Conservation (phyloP, 1,140 invertebrate species). For the Berghia stephanieae region DNA sequence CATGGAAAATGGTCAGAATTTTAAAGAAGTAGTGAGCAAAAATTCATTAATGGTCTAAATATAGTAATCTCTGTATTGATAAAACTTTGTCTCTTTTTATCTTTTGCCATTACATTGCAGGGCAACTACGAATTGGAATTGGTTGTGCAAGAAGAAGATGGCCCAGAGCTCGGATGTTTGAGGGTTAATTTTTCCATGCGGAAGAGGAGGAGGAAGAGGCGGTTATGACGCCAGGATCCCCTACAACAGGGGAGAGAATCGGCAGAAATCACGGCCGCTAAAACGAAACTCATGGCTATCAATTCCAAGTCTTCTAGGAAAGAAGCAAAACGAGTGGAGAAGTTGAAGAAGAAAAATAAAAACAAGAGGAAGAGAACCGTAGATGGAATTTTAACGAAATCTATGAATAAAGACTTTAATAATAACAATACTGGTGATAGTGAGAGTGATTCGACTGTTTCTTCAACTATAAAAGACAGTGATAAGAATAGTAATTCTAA, state of each 20-base stretch:
- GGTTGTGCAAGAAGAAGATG: conserved; percentile 32
- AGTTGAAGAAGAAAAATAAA: neutral
- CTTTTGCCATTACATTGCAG: conserved; percentile 25
- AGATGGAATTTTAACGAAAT: neutral
- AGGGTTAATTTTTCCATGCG: conserved; percentile 42
- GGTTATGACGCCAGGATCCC: neutral
- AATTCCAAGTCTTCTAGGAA: neutral
- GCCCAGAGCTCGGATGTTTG: conserved; percentile 38
- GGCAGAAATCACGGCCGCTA: neutral
- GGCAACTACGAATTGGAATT: conserved; percentile 40
- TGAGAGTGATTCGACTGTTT: too few relatives aligned
- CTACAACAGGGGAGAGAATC: neutral
- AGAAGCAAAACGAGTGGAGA: neutral
- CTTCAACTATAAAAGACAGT: too few relatives aligned
- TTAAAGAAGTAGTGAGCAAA: neutral
- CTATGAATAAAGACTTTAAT: neutral
- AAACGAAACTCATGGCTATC: neutral
- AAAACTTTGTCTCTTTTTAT: neutral
- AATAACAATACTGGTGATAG: neutral
- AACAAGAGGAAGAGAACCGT: neutral
- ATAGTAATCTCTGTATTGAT: neutral
- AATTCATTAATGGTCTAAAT: neutral
- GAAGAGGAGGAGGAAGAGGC: conserved; percentile 19
- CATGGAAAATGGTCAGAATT: too few relatives aligned
- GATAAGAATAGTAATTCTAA: too few relatives aligned